These are phyloP conservation scores for Urophycis tenuis DNA, from an alignment of 2,797 vertebrate species.

Conservation along the genomic window DNA sequence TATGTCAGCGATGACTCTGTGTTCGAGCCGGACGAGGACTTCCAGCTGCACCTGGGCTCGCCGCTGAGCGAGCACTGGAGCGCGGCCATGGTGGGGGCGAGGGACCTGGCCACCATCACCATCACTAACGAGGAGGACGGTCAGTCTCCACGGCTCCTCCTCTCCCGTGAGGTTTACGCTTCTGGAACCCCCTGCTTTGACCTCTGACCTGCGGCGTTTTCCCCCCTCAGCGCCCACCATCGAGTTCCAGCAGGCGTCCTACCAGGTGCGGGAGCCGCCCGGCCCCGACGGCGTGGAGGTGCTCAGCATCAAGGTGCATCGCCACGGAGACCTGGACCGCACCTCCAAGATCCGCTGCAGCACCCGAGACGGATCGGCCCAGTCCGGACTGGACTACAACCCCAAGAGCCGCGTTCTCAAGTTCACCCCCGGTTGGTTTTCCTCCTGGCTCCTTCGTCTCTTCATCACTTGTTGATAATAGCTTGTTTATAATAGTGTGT, in stretches of 20 bases:
- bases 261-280: conserved; percentile 87
- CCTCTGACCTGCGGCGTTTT: neutral
- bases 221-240: conserved; percentile 84
- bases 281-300: conserved; percentile 82
- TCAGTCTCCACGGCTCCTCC: conserved; percentile 50
- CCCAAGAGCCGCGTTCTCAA: conserved; percentile 91
- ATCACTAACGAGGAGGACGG: conserved; percentile 95
- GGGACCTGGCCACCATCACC: conserved; percentile 76
- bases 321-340: conserved; percentile 87
- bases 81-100: conserved; percentile 82
- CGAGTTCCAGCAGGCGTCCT: conserved; percentile 88
- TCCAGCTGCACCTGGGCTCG: conserved; percentile 81
- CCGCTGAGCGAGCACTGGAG: conserved; percentile 94
- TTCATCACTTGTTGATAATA: neutral
- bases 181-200: neutral
- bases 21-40: conserved; percentile 92
- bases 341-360: conserved; percentile 95
- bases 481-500: too few species aligned
- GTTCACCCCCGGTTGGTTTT: conserved; percentile 83
- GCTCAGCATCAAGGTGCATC: conserved; percentile 82
- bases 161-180: neutral
- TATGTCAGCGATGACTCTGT: conserved; percentile 84
- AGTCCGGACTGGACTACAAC: conserved; percentile 95
- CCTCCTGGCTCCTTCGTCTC: neutral
- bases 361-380: conserved; percentile 95